phyloP scores from a whole-genome alignment of 64 coral and sea anemone species.

The Anthopleura sola region DNA sequence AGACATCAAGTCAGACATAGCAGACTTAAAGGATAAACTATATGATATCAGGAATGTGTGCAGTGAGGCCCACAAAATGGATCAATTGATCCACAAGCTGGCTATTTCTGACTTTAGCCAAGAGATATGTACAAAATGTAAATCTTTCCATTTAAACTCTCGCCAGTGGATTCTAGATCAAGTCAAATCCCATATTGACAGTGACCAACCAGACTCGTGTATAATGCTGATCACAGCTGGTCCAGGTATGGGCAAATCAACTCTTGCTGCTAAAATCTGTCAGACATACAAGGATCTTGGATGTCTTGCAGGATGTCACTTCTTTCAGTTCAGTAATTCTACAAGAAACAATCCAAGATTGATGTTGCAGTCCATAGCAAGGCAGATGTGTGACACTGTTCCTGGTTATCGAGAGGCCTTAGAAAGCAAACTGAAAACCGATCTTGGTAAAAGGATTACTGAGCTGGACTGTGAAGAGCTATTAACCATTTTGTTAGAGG shows the following conservation, averaged over 20 bases:
- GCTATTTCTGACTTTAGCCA: too few relatives aligned
- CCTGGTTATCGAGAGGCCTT: not conserved
- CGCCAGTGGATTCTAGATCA: too few relatives aligned
- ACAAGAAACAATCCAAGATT: conserved; percentile 32
- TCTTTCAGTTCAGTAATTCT: conserved; percentile 55
- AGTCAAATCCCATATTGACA: too few relatives aligned
- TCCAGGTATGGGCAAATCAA: conserved; percentile 62
- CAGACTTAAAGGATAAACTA: too few relatives aligned
- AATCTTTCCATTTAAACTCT: too few relatives aligned
- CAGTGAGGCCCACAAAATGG: too few relatives aligned
- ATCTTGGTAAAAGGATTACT: conserved; percentile 6
- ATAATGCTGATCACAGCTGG: conserved; percentile 38
- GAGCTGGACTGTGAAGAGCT: conserved; percentile 42
- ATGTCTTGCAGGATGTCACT: conserved; percentile 53
- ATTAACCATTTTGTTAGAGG: conserved; percentile 42
- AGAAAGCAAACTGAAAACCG: conserved; percentile 27
- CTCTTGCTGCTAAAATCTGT: conserved; percentile 31
- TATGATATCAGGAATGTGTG: too few relatives aligned
- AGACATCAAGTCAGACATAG: too few relatives aligned
- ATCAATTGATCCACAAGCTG: too few relatives aligned
- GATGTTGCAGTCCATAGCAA: not conserved
- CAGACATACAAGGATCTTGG: not conserved
- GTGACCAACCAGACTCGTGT: too few relatives aligned
- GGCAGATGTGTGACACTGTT: too few relatives aligned
- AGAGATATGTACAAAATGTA: too few relatives aligned